A percentile compares a stretch with the other conserved stretches of the same genome.
These are phyloP conservation scores for Lerista edwardsae DNA, from an alignment of 2,797 vertebrate genomes.

Conservation along the genomic window DNA sequence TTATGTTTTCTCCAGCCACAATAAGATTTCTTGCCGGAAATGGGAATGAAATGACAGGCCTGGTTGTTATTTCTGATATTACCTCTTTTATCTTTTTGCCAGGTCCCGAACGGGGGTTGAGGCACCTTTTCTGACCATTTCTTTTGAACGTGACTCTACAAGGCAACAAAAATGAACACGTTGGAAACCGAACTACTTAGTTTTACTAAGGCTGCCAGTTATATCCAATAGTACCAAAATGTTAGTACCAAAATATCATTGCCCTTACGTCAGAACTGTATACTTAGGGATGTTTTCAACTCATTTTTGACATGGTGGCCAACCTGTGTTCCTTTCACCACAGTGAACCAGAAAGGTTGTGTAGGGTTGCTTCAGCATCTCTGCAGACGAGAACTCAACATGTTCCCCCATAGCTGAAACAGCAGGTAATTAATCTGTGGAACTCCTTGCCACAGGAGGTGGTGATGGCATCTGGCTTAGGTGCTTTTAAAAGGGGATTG, in stretches of 20 bases:
- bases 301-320: background rate
- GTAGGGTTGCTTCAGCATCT: too few relatives aligned
- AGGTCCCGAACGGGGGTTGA: background rate
- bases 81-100: conserved; percentile 22
- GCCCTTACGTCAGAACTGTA: background rate
- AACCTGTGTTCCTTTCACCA: too few relatives aligned
- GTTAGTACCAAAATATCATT: background rate
- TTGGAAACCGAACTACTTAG: background rate
- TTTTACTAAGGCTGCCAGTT: background rate
- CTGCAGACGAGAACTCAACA: too few relatives aligned
- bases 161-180: background rate
- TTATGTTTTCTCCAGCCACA: background rate
- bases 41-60: background rate
- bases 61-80: background rate
- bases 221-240: background rate
- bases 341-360: too few relatives aligned
- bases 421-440: too few relatives aligned
- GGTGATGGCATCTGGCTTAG: too few relatives aligned
- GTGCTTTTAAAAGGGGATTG: too few relatives aligned
- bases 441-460: too few relatives aligned
- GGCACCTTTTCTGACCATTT: background rate
- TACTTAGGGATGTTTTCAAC: background rate
- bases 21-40: background rate
- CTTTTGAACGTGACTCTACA: conserved; percentile 13
- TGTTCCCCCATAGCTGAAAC: too few relatives aligned